Percentiles rank a stretch among this genome's conserved stretches.
Conservation (phyloP, 2,888 invertebrate species). For the Glyphotaelius pellucidus region DNA sequence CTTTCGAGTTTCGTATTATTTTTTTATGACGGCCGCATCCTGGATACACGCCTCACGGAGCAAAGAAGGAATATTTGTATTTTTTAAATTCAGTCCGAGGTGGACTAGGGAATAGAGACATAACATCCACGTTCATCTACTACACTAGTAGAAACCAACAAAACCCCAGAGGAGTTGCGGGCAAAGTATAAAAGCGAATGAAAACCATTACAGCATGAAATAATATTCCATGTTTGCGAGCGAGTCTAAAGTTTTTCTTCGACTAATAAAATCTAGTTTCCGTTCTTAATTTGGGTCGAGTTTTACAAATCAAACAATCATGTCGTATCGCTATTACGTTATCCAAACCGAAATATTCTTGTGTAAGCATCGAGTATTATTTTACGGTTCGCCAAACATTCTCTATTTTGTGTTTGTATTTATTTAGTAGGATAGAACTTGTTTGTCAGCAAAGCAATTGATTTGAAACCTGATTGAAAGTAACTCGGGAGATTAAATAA, state of each 20-base stretch:
- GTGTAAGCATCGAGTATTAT: not conserved
- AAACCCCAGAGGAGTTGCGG: constrained; percentile 29
- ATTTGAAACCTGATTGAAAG: constrained; percentile 37
- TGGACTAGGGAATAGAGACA: not conserved
- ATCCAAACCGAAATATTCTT: not conserved
- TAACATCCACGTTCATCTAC: not conserved
- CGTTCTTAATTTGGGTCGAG: not conserved
- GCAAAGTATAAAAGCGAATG: constrained; percentile 19
- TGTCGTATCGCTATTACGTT: not conserved
- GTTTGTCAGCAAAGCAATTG: constrained; percentile 25
- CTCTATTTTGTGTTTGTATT: constrained; percentile 13
- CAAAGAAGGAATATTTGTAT: constrained; percentile 52
- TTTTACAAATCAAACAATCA: not conserved
- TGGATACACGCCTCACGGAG: constrained; percentile 47
- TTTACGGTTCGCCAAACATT: constrained; percentile 4
- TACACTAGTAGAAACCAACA: not conserved
- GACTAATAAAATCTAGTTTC: not conserved
- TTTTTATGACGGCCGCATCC: constrained; percentile 59
- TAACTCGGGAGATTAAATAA: constrained; percentile 16
- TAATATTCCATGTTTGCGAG: constrained; percentile 2
- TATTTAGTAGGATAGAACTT: constrained; percentile 18
- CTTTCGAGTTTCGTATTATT: constrained; percentile 52
- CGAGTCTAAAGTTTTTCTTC: not conserved
- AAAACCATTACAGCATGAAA: constrained; percentile 6
- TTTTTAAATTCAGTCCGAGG: constrained; percentile 54